Evolutionary conservation across 1,140 invertebrate genomes (phyloP).

Genomic region (Listronotus oregonensis): DNA sequence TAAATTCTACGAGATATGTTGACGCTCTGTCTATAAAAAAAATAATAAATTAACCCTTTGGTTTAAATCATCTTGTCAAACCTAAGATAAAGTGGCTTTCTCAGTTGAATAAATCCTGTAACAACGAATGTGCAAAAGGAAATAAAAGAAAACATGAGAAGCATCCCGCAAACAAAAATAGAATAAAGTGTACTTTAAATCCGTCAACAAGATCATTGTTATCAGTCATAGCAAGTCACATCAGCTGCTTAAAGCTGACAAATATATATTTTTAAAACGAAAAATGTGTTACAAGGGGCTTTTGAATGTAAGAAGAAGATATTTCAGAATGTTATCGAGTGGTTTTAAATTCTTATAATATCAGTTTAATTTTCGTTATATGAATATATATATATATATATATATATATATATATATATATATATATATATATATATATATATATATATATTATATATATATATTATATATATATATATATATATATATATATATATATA

Average conservation of each 20-base stretch:
- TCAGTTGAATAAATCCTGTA: conserved; percentile 8
- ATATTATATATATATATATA: too few species aligned
- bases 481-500: too few species aligned
- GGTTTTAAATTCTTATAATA: too few species aligned
- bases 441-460: too few species aligned
- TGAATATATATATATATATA: too few species aligned
- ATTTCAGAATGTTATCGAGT: too few species aligned
- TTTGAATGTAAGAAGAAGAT: too few species aligned
- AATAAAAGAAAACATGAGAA: not conserved
- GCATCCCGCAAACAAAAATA: conserved; percentile 3
- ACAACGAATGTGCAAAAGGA: conserved; percentile 8
- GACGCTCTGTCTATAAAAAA: not conserved
- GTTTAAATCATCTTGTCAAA: conserved; percentile 2
- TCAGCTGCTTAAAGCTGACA: conserved; percentile 2
- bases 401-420: too few species aligned
- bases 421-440: too few species aligned
- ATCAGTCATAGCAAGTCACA: conserved; percentile 1
- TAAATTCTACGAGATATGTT: too few species aligned
- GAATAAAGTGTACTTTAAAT: not conserved
- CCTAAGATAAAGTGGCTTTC: conserved; percentile 4
- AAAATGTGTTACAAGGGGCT: too few species aligned
- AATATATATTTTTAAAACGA: conserved; percentile 8
- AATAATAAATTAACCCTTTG: not conserved
- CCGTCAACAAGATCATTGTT: conserved; percentile 8
- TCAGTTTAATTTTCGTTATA: too few species aligned